phyloP scores from a whole-genome alignment of 2,113 vertebrate genomes.

The Pelusios castaneus region DNA sequence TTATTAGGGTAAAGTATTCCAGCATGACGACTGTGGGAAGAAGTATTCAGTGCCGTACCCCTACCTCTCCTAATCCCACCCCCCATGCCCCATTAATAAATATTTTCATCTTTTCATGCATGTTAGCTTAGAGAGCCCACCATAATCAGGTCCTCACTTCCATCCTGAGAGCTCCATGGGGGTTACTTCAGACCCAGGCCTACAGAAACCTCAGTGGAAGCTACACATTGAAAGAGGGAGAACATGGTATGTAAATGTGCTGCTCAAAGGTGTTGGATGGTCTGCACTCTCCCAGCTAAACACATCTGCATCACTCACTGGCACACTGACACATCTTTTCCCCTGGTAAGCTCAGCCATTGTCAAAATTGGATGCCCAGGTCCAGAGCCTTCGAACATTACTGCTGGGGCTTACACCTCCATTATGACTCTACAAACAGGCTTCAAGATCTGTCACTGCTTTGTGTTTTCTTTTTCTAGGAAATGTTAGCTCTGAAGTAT shows the following conservation, averaged over 20 bases:
- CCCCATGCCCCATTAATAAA: background rate
- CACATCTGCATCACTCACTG: background rate
- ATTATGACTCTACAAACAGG: background rate
- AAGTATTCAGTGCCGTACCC: background rate
- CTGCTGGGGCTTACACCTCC: background rate
- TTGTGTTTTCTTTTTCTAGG: background rate
- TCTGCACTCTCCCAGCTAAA: background rate
- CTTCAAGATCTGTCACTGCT: background rate
- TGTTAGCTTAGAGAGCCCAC: background rate
- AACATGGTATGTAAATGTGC: background rate
- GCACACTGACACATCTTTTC: background rate
- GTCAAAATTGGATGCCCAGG: background rate
- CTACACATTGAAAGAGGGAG: background rate
- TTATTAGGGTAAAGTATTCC: background rate
- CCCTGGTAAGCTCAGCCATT: background rate
- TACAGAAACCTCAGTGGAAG: background rate
- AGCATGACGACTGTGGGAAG: fast-evolving
- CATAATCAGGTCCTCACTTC: background rate
- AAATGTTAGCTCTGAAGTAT: background rate
- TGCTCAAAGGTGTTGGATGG: background rate
- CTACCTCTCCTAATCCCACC: background rate
- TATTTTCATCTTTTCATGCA: background rate
- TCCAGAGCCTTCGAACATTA: fast-evolving
- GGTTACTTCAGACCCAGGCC: background rate
- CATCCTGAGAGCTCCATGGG: background rate